These are phyloP conservation scores for Lepidurus arcticus DNA, from an alignment of 1,140 invertebrate genomes.

Conservation along the genomic window DNA sequence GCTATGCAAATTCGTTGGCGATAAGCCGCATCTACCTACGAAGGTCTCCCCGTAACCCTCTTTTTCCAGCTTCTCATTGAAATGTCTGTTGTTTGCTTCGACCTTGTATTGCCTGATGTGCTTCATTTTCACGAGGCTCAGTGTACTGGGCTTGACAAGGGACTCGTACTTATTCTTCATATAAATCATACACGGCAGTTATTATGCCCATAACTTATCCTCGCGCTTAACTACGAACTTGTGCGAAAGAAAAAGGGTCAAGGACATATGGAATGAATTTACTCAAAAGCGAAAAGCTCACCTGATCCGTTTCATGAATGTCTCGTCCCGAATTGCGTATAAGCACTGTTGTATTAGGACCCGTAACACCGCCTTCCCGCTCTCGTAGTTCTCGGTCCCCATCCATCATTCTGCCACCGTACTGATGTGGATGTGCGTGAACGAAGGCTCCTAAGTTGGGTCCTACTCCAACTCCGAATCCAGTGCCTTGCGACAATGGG, in stretches of 20 bases:
- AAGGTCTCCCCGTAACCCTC: no score
- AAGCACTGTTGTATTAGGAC: not conserved
- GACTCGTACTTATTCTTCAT: no score
- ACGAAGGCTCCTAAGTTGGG: not conserved
- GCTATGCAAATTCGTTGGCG: not conserved
- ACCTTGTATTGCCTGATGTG: no score
- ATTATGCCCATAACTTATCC: no score
- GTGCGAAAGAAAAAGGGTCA: no score
- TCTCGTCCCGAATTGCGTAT: not conserved
- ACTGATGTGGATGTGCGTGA: slow-evolving; percentile 6
- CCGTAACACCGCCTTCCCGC: not conserved
- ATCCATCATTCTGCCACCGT: slow-evolving; percentile 13
- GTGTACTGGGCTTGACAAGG: no score
- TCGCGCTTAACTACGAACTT: no score
- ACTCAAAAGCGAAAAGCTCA: not conserved
- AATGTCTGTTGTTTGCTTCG: no score
- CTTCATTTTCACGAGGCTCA: no score
- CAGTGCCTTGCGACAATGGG: slow-evolving; percentile 1
- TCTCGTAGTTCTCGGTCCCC: slow-evolving; percentile 4
- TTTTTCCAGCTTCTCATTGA: not conserved
- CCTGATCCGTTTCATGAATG: not conserved
- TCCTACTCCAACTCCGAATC: not conserved
- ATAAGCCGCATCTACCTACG: not conserved
- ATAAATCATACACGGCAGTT: no score
- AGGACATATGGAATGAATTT: no score